Conservation (phyloP, 1,140 invertebrate genomes). For the Philaenus spumarius region DNA sequence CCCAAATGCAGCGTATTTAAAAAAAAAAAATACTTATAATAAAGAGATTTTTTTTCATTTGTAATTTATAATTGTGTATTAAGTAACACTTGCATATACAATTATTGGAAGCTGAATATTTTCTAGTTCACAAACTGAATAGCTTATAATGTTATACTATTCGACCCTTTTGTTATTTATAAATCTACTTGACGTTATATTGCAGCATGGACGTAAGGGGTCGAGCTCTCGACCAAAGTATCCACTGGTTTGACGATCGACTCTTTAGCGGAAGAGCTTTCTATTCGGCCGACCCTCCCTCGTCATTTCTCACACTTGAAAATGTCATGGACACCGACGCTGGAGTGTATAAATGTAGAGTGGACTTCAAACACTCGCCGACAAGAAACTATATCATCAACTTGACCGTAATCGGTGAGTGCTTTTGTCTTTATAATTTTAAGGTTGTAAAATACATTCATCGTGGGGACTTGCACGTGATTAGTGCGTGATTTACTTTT, state of each 20-base stretch:
- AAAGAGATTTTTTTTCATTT: too few relatives aligned
- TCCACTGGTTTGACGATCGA: constrained; percentile 44
- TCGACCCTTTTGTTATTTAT: too few relatives aligned
- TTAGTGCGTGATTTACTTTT: too few relatives aligned
- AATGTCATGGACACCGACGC: constrained; percentile 60
- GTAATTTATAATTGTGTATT: too few relatives aligned
- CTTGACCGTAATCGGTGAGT: constrained; percentile 84
- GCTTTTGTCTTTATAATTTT: not conserved
- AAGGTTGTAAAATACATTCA: not conserved
- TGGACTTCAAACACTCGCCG: constrained; percentile 83
- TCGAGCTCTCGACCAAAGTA: not conserved
- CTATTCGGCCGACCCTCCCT: constrained; percentile 45
- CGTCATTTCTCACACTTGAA: constrained; percentile 53
- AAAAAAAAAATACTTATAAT: too few relatives aligned
- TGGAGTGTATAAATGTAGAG: constrained; percentile 79
- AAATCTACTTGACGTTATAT: not conserved
- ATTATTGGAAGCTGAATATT: too few relatives aligned
- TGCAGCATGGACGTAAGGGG: constrained; percentile 7
- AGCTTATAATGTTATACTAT: too few relatives aligned
- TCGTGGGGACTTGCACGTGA: too few relatives aligned
- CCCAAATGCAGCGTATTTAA: too few relatives aligned
- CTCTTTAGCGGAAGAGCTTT: constrained; percentile 44
- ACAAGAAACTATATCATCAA: constrained; percentile 82
- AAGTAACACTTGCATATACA: too few relatives aligned
- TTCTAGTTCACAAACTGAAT: too few relatives aligned